Evolutionary conservation across 2,888 invertebrate species (phyloP).

Genomic region (Notodonta dromedarius): DNA sequence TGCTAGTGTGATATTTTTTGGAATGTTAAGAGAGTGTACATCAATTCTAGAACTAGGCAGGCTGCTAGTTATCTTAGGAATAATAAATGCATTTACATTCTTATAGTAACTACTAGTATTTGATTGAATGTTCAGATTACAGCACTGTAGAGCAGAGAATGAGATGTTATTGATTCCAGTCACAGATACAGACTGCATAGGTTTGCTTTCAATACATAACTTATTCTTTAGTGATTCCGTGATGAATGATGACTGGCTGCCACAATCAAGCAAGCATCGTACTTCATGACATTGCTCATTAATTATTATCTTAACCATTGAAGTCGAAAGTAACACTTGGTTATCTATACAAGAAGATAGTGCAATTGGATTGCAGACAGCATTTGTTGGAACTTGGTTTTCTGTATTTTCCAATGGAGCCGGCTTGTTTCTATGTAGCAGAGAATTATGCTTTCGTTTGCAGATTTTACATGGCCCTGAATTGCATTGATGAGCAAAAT

Average conservation of each 20-base stretch:
- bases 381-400: background rate
- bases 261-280: constrained; percentile 11
- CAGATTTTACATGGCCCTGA: constrained; percentile 3
- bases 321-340: background rate
- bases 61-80: constrained; percentile 3
- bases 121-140: background rate
- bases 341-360: background rate
- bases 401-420: background rate
- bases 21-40: constrained; percentile 1
- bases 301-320: background rate
- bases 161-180: constrained; percentile 5
- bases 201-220: background rate
- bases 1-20: constrained; percentile 4
- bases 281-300: constrained; percentile 1
- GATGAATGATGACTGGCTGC: constrained; percentile 6
- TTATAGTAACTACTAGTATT: background rate
- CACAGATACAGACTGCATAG: background rate
- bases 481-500: background rate
- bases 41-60: constrained; percentile 1
- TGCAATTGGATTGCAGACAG: background rate
- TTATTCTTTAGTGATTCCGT: constrained; percentile 2
- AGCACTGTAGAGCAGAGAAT: background rate
- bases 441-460: constrained; percentile 4
- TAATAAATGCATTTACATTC: background rate
- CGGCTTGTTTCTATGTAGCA: background rate